Base-by-base conservation (phyloP, 2,113 vertebrate species). In the Corvus hawaiiensis region DNA sequence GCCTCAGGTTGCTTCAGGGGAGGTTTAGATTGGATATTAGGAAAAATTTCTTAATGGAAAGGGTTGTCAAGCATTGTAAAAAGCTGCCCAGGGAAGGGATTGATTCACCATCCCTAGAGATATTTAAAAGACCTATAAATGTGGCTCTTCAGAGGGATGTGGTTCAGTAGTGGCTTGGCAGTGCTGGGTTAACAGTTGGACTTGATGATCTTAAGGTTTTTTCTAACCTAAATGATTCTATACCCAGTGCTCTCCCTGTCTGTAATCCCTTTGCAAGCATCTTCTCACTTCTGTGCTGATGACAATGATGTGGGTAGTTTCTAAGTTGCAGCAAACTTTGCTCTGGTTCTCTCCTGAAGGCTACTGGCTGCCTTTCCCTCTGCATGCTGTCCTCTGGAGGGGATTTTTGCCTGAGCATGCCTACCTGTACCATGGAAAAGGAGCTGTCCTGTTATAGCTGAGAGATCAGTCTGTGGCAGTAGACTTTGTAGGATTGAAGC, bases 361-460 rank as follows among this genome's bases (percentile, higher is more conserved):
- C 35, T 84, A 6, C 13, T 43, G 83, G 13, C 49, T 46, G 32
- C 23, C 39, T n/a, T 32, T 72, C 56, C 23, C 32, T 76, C 16
- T 68, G 48, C 43, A 16, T 49, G 14, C 30, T 9, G 2, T 74
- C 28, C 23, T 64, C 49, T 44, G 32, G 18, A 76, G 59, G 27
- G 16, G 18, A 9, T 80, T 77, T 93, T 39, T 64, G 18, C 44
- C 35, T 72, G 21, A 58, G 24, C 14, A 1, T 74, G 9, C 30
- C 21, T 67, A 12, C 6, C 26, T 80, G 58, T 3, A 1, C 22
- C 4, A 1, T 51, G 26, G 44, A 46, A 68, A 68, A 71, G 54
- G 54, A 68, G 5, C 37, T 10, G 1, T 33, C n/a, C 15, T 71
- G 4, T 74, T 49, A 28, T 0, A 71, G 27, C 19, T 11, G 2